phyloP scores from a whole-genome alignment of 2,888 invertebrate genomes.

The Lypha dubia region DNA sequence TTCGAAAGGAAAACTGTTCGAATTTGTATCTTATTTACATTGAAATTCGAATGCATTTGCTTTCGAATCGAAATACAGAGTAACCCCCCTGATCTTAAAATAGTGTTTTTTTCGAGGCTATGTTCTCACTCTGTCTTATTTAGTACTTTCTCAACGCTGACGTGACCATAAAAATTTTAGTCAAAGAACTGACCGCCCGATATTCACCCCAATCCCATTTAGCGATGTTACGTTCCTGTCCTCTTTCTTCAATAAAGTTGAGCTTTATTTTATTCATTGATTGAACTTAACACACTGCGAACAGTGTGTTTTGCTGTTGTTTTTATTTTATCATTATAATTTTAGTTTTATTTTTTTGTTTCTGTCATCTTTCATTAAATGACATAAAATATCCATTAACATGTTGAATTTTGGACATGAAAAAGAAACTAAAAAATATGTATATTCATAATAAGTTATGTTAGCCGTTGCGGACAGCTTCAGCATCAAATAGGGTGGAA shows the following conservation, averaged over 20 bases:
- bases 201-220: neutral
- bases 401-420: constrained; percentile 39
- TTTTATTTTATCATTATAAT: constrained; percentile 12
- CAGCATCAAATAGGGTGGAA: constrained; percentile 17
- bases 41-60: no score
- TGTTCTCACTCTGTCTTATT: no score
- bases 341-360: constrained; percentile 17
- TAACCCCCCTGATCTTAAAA: no score
- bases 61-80: no score
- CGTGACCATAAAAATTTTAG: no score
- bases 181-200: no score
- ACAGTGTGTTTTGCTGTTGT: neutral
- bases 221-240: neutral
- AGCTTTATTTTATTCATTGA: constrained; percentile 25
- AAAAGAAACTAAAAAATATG: neutral
- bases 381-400: constrained; percentile 68
- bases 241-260: neutral
- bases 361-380: constrained; percentile 37
- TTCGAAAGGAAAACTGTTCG: no score
- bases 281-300: constrained; percentile 21
- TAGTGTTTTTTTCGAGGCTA: no score
- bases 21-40: no score
- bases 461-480: constrained; percentile 15
- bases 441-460: constrained; percentile 2
- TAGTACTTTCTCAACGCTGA: no score